A percentile compares a stretch with the other conserved stretches of the same genome.
phyloP scores from a whole-genome alignment of 1,140 invertebrate species.

The Aphaenogaster floridana region DNA sequence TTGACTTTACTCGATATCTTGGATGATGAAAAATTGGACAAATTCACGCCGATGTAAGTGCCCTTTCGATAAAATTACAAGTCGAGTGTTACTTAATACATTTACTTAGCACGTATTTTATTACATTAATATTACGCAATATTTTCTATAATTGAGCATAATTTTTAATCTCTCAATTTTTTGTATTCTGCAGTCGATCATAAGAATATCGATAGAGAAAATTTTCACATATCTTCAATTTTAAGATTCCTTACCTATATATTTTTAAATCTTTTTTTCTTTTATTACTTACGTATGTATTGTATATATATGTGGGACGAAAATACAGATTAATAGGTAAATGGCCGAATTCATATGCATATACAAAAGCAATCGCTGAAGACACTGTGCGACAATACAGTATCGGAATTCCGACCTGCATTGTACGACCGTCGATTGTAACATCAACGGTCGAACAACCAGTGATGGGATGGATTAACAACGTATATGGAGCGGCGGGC shows the following conservation, averaged over 20 bases:
- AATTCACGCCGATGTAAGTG: constrained; percentile 85
- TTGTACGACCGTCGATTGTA: constrained; percentile 92
- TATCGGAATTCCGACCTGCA: constrained; percentile 90
- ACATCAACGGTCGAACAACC: constrained; percentile 92
- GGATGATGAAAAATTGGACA: constrained; percentile 81
- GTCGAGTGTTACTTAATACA: not conserved
- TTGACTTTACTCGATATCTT: constrained; percentile 83
- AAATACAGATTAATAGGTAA: constrained; percentile 89
- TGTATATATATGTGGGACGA: not conserved
- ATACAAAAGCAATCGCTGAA: constrained; percentile 94
- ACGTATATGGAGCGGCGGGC: constrained; percentile 93
- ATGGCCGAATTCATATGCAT: constrained; percentile 95
- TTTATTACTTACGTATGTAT: not conserved
- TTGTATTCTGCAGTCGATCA: not conserved
- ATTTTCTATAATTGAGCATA: not conserved
- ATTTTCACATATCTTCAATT: too few relatives aligned
- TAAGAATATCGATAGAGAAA: not conserved
- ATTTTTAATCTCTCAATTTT: not conserved
- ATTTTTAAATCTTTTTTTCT: not conserved
- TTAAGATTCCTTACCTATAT: not conserved
- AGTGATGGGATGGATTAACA: constrained; percentile 94
- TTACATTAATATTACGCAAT: not conserved
- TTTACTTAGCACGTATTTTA: not conserved
- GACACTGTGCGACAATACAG: constrained; percentile 90
- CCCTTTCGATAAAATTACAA: not conserved